phyloP scores from a whole-genome alignment of 2,797 vertebrate species.

The Eulemur coronatus region DNA sequence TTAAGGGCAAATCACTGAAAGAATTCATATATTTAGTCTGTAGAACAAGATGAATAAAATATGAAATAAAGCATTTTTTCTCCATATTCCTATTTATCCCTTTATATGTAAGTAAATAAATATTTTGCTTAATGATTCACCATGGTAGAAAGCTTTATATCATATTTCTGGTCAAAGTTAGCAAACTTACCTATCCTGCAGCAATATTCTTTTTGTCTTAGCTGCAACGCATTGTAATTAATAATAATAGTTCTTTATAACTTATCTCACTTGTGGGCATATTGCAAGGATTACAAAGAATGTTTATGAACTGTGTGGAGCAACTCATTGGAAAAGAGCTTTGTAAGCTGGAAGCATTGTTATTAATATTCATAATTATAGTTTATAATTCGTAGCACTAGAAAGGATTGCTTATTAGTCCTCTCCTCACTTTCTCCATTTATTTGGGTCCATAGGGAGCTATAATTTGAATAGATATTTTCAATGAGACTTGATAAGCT shows the following conservation, averaged over 20 bases:
- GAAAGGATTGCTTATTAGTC: conserved; percentile 48
- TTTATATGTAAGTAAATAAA: not conserved
- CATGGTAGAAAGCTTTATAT: not conserved
- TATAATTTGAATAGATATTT: conserved; percentile 66
- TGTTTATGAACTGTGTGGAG: conserved; percentile 63
- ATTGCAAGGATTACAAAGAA: conserved; percentile 55
- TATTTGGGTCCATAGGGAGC: conserved; percentile 45
- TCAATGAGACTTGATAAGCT: conserved; percentile 43
- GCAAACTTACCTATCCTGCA: not conserved
- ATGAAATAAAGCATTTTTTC: not conserved
- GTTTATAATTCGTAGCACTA: conserved; percentile 48
- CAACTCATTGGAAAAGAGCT: conserved; percentile 50
- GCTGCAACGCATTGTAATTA: conserved; percentile 48
- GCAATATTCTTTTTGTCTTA: conserved; percentile 35
- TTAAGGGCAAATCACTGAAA: not conserved
- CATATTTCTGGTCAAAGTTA: conserved; percentile 31
- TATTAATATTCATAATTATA: conserved; percentile 73
- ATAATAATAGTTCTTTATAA: conserved; percentile 64
- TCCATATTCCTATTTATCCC: not conserved
- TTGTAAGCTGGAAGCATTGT: conserved; percentile 59
- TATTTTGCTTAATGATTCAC: not conserved
- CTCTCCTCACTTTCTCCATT: conserved; percentile 28
- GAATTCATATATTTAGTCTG: not conserved
- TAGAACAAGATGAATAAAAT: not conserved
- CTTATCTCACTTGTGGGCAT: conserved; percentile 32